Evolutionary conservation across 2,797 vertebrate genomes (phyloP).

Genomic region (Arnoldichthys spilopterus): DNA sequence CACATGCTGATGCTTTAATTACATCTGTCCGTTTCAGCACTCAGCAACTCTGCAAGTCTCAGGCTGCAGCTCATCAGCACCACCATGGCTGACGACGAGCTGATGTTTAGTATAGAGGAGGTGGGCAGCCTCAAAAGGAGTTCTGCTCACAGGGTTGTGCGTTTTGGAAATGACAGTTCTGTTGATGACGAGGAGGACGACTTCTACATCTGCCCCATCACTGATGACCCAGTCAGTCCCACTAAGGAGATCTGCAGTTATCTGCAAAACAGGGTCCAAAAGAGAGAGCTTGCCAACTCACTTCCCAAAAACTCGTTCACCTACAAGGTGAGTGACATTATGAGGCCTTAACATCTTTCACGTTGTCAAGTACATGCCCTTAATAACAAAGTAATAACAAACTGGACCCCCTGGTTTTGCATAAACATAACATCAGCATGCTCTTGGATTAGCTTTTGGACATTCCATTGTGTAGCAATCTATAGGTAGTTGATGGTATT

Average conservation of each 20-base stretch:
- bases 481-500: background rate
- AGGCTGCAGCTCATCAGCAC: conserved; percentile 25
- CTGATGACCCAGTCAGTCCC: conserved; percentile 81
- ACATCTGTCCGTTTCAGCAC: background rate
- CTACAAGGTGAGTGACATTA: conserved; percentile 81
- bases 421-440: background rate
- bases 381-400: background rate
- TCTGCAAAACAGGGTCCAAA: conserved; percentile 71
- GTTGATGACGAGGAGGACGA: conserved; percentile 84
- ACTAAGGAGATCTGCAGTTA: conserved; percentile 78
- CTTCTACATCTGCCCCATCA: conserved; percentile 88
- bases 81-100: conserved; percentile 91
- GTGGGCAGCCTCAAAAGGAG: conserved; percentile 74
- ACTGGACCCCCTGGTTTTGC: background rate
- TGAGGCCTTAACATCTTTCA: no score
- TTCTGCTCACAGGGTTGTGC: conserved; percentile 53
- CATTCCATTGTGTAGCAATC: background rate
- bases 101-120: conserved; percentile 95
- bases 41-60: background rate
- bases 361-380: no score
- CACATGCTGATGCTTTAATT: background rate
- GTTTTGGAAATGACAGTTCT: conserved; percentile 74
- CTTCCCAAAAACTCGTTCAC: conserved; percentile 83
- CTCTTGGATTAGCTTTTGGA: background rate
- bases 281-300: conserved; percentile 77